These are phyloP conservation scores for Leucosticte australis DNA, from an alignment of 2,113 vertebrate genomes.

Conservation along the genomic window DNA sequence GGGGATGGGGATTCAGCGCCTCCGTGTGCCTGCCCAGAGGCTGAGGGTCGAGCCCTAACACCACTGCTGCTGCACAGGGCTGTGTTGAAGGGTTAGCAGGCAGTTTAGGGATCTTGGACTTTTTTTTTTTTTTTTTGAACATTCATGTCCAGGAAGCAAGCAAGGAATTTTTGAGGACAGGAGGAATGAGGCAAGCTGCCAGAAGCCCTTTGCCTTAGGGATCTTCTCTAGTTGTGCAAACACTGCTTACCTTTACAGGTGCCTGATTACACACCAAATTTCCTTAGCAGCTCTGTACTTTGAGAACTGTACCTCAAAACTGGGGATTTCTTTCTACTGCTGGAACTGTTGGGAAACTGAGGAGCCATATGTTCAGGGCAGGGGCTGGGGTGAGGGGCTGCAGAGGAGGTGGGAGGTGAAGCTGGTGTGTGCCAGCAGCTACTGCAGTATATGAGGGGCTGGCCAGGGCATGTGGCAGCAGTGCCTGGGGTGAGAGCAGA, in stretches of 20 bases:
- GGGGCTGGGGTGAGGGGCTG: background rate
- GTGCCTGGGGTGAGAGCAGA: background rate
- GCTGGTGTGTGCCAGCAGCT: background rate
- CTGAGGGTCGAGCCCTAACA: background rate
- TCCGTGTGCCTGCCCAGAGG: background rate
- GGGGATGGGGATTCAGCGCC: background rate
- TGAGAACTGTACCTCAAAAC: background rate
- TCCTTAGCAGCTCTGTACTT: background rate
- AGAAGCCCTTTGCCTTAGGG: background rate
- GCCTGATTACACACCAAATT: background rate
- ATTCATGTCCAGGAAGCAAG: background rate
- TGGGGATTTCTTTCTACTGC: background rate
- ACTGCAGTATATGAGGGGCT: fast-evolving
- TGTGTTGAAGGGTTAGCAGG: background rate
- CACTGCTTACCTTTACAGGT: background rate
- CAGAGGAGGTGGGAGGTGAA: background rate
- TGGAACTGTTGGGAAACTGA: background rate
- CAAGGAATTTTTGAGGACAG: background rate
- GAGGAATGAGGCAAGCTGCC: background rate
- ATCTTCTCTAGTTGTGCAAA: background rate
- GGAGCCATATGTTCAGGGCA: fast-evolving
- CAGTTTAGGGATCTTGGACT: background rate
- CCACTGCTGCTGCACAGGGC: background rate
- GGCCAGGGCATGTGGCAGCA: background rate
- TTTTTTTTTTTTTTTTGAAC: background rate